Conservation (phyloP, 2,797 vertebrate species). For the Gephyroberyx darwinii region DNA sequence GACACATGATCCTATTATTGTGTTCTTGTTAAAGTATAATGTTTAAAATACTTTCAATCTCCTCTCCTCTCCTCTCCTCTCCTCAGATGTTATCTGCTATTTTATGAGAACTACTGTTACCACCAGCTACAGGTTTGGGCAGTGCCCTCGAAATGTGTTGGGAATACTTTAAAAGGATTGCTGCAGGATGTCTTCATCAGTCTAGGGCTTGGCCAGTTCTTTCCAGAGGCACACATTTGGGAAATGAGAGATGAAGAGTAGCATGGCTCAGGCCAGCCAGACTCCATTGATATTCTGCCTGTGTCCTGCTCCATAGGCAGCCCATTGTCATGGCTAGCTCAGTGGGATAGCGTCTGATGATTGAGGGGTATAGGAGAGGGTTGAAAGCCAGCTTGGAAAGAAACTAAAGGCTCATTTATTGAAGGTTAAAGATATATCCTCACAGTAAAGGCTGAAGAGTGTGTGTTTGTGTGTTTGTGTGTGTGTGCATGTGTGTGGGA, state of each 20-base stretch:
- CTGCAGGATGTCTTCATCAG: slow-evolving; percentile 63
- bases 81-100: not conserved
- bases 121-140: slow-evolving; percentile 50
- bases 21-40: slow-evolving; percentile 2
- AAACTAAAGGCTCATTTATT: slow-evolving; percentile 62
- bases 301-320: slow-evolving; percentile 76
- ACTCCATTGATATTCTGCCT: slow-evolving; percentile 76
- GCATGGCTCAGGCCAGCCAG: slow-evolving; percentile 54
- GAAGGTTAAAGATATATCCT: slow-evolving; percentile 52
- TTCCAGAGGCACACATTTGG: slow-evolving; percentile 69
- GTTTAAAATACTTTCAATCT: not conserved
- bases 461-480: not conserved
- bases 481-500: not conserved
- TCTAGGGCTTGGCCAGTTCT: slow-evolving; percentile 48
- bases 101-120: slow-evolving; percentile 2
- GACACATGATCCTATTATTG: slow-evolving; percentile 14
- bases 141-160: slow-evolving; percentile 43
- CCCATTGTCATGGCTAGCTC: slow-evolving; percentile 75
- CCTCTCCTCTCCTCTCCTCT: not conserved
- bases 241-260: slow-evolving; percentile 74
- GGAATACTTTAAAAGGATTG: slow-evolving; percentile 61
- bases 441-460: not conserved
- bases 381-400: slow-evolving; percentile 56
- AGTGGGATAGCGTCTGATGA: slow-evolving; percentile 74
- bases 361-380: slow-evolving; percentile 63